phyloP scores from a whole-genome alignment of 2,888 invertebrate genomes.

The Thyatira batis region DNA sequence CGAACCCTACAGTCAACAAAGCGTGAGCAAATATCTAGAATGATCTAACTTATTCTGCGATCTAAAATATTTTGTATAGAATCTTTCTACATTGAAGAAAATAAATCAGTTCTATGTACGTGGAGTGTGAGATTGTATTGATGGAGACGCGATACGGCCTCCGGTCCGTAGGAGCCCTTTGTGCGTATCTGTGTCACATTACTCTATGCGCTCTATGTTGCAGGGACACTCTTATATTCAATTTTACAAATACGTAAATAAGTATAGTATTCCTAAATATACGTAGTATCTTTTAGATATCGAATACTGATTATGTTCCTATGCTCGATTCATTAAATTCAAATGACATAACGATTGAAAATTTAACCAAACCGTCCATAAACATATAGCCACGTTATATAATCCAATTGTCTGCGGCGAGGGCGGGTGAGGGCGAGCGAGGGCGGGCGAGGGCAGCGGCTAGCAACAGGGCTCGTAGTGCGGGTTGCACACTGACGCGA shows the following conservation, averaged over 20 bases:
- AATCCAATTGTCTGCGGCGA: neutral
- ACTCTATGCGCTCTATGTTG: too few relatives aligned
- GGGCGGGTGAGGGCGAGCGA: too few relatives aligned
- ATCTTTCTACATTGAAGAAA: neutral
- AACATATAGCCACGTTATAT: neutral
- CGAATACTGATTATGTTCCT: too few relatives aligned
- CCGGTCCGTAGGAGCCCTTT: neutral
- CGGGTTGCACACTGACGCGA: neutral
- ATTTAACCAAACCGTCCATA: neutral
- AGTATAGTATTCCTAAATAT: too few relatives aligned
- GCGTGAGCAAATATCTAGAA: too few relatives aligned
- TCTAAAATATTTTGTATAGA: neutral
- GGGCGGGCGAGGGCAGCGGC: neutral
- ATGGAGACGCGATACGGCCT: neutral
- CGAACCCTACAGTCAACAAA: too few relatives aligned
- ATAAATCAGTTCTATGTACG: neutral
- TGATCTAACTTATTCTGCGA: too few relatives aligned
- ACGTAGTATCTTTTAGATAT: too few relatives aligned
- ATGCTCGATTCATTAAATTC: neutral
- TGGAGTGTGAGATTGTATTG: neutral
- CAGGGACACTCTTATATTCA: too few relatives aligned
- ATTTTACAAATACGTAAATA: too few relatives aligned
- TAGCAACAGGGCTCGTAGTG: neutral
- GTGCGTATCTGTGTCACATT: neutral
- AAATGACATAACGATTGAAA: neutral